Conservation (phyloP, 1,140 invertebrate species). For the Ceratitis capitata region DNA sequence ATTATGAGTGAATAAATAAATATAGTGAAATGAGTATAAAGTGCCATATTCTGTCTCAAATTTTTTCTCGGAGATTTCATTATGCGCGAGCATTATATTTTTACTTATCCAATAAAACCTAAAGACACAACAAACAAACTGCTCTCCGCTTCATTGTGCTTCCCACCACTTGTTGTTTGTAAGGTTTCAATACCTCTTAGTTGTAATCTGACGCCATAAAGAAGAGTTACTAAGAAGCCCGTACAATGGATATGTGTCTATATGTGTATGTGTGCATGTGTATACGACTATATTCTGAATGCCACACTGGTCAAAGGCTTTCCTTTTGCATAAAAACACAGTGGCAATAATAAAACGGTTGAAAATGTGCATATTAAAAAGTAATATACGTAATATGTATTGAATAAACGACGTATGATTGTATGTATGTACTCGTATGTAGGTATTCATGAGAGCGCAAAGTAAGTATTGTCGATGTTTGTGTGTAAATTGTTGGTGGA, state of each 20-base stretch:
- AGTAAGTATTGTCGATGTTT: too few relatives aligned
- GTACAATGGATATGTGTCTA: not conserved
- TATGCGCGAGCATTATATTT: not conserved
- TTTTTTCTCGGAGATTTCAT: not conserved
- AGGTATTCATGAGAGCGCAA: too few relatives aligned
- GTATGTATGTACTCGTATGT: not conserved
- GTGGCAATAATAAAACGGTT: not conserved
- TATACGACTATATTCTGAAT: not conserved
- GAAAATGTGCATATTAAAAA: not conserved
- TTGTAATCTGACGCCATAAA: not conserved
- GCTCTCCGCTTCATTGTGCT: not conserved
- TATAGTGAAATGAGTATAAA: too few relatives aligned
- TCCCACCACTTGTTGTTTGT: not conserved
- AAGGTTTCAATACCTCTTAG: constrained; percentile 1
- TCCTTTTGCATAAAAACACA: not conserved
- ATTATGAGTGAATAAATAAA: too few relatives aligned
- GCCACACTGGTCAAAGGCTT: not conserved
- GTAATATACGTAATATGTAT: not conserved
- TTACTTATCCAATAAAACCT: too few relatives aligned
- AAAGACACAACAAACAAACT: not conserved
- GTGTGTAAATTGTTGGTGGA: not conserved
- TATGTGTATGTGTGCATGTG: not conserved
- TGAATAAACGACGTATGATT: not conserved
- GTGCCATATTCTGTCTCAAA: not conserved
- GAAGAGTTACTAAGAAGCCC: not conserved